These are phyloP conservation scores for Toxotes jaculatrix DNA, from an alignment of 2,113 vertebrate species.

Conservation along the genomic window DNA sequence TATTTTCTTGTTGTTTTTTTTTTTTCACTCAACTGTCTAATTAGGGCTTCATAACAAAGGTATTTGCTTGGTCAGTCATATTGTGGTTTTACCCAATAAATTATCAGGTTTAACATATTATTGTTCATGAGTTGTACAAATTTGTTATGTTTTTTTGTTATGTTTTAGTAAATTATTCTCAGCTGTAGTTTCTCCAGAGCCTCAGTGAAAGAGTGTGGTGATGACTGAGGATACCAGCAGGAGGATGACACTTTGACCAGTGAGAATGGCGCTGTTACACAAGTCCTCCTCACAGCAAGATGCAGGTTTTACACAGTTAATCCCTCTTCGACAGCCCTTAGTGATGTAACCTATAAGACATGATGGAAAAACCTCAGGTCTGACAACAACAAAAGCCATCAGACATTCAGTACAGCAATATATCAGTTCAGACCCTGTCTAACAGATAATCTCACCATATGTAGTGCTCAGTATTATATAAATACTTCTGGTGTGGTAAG, in stretches of 20 bases:
- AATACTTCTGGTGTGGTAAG: too few relatives aligned
- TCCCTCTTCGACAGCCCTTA: background rate
- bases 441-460: too few relatives aligned
- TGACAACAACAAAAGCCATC: background rate
- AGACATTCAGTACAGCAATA: background rate
- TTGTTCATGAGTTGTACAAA: background rate
- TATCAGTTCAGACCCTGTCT: background rate
- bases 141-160: background rate
- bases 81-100: conserved; percentile 30
- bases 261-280: conserved; percentile 48
- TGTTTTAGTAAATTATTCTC: background rate
- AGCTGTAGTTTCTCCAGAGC: background rate
- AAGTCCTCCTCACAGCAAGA: conserved; percentile 49
- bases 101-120: background rate
- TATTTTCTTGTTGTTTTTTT: too few relatives aligned
- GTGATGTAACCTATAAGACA: background rate
- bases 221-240: conserved; percentile 48
- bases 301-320: rapidly evolving
- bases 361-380: background rate
- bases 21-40: too few relatives aligned
- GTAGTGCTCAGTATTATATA: background rate
- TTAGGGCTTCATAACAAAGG: too few relatives aligned
- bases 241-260: conserved; percentile 37
- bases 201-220: conserved; percentile 50
- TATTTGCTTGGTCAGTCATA: background rate